Evolutionary conservation across 2,113 vertebrate species (phyloP).

Genomic region (Psammodynastes pulverulentus): DNA sequence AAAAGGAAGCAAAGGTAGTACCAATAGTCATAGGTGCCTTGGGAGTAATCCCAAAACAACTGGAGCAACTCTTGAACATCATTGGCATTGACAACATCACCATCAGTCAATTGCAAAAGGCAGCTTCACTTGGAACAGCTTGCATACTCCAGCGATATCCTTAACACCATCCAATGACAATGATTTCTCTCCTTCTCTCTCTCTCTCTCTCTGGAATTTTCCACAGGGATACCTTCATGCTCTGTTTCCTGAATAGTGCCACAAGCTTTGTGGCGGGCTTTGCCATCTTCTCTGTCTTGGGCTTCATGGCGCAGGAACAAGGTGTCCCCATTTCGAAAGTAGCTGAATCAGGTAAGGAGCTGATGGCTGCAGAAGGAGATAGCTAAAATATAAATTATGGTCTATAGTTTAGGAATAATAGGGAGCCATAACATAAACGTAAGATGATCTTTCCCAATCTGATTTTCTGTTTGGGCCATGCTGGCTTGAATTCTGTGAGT

Average conservation of each 20-base stretch:
- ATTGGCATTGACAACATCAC: not conserved
- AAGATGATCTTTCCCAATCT: not conserved
- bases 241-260: constrained; percentile 83
- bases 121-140: not conserved
- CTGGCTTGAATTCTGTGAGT: not conserved
- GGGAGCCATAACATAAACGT: not conserved
- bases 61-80: not conserved
- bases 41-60: not conserved
- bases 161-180: not conserved
- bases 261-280: constrained; percentile 87
- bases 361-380: not conserved
- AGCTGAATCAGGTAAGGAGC: constrained; percentile 66
- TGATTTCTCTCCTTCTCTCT: no score
- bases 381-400: constrained; percentile 16
- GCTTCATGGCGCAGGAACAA: constrained; percentile 78
- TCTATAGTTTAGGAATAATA: not conserved
- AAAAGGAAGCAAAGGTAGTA: not conserved
- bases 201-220: constrained; percentile 30
- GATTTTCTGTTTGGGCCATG: not conserved
- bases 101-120: not conserved
- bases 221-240: constrained; percentile 80
- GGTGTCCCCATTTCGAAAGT: constrained; percentile 64
- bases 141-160: not conserved
- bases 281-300: constrained; percentile 83
- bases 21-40: not conserved